These are phyloP conservation scores for Elaphurus davidianus DNA, from an alignment of 2,113 vertebrate genomes.

Conservation along the genomic window DNA sequence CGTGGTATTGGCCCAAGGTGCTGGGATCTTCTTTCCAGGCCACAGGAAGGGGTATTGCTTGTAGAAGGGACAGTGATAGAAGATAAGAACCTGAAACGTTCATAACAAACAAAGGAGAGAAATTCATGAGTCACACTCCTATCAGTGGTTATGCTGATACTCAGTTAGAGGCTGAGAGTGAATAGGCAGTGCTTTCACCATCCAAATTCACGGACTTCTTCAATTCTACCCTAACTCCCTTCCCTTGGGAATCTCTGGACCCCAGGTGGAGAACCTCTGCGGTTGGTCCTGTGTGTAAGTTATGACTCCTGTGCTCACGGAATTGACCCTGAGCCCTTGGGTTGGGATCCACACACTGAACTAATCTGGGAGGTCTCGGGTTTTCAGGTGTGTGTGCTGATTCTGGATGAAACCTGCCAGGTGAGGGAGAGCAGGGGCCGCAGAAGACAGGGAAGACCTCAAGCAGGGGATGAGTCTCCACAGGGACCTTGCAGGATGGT, in stretches of 20 bases:
- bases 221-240: neutral
- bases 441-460: neutral
- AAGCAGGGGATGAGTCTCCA: neutral
- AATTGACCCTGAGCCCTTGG: neutral
- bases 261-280: neutral
- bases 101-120: constrained; percentile 18
- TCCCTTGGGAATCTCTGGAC: neutral
- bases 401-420: neutral
- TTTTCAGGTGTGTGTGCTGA: neutral
- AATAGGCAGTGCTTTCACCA: neutral
- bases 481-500: neutral
- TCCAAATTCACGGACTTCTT: neutral
- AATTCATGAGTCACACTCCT: neutral
- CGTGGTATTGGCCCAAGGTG: constrained; percentile 98
- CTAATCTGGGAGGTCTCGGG: neutral
- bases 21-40: constrained; percentile 95
- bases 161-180: neutral
- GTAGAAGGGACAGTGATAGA: constrained; percentile 92
- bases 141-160: neutral
- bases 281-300: neutral
- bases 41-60: constrained; percentile 86
- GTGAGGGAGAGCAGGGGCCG: neutral
- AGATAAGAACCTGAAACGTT: constrained; percentile 90
- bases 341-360: neutral
- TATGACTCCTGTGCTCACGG: neutral